A percentile compares a stretch with the other conserved stretches of the same genome.
Conservation (phyloP, 2,797 vertebrate genomes). For the Menidia menidia region DNA sequence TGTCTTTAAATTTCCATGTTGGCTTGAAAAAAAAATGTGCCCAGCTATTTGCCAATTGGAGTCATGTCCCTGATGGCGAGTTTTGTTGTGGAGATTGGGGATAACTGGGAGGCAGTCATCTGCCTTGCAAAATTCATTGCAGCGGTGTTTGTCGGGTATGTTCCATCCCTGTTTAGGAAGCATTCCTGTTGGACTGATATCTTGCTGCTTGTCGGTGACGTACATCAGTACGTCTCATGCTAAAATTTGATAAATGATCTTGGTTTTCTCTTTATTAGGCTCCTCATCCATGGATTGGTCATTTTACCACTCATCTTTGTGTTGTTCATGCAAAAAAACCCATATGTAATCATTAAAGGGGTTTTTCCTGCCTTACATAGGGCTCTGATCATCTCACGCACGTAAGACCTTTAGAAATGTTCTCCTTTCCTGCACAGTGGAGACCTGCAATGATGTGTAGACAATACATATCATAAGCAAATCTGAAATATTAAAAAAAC, state of each 20-base stretch:
- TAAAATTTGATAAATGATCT: not conserved
- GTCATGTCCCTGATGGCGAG: constrained; percentile 6
- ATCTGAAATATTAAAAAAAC: not conserved
- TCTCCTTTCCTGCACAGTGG: not conserved
- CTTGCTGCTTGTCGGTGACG: not conserved
- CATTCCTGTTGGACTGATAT: not conserved
- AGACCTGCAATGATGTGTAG: not conserved
- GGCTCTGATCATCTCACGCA: not conserved
- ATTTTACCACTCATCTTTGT: not conserved
- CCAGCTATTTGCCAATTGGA: constrained; percentile 2
- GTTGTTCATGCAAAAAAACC: not conserved
- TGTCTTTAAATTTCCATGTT: not conserved
- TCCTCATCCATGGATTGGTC: not conserved
- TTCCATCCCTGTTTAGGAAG: not conserved
- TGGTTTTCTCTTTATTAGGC: not conserved
- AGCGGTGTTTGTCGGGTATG: not conserved
- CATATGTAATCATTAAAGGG: not conserved
- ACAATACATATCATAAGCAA: not conserved
- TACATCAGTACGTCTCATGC: not conserved
- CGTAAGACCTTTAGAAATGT: not conserved
- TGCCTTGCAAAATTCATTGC: not conserved
- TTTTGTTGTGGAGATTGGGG: not conserved
- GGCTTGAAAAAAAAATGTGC: not conserved
- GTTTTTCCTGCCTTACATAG: not conserved
- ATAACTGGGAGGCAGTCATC: not conserved